These are phyloP conservation scores for Lates calcarifer DNA, from an alignment of 2,113 vertebrate genomes.

Conservation along the genomic window DNA sequence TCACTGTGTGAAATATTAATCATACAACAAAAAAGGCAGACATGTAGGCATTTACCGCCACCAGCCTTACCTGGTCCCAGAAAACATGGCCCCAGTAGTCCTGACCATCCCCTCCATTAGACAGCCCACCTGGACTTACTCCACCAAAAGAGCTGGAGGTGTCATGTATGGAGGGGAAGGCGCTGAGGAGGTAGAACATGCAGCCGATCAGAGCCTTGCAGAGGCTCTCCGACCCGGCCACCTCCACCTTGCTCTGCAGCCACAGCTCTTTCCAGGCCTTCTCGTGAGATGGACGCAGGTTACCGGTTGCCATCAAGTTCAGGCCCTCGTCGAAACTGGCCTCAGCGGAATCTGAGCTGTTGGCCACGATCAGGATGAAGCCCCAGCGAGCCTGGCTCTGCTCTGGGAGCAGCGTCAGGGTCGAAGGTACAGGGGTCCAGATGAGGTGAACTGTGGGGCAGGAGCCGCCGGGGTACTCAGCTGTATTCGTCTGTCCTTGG, in stretches of 20 bases:
- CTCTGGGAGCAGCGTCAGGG: constrained; percentile 77
- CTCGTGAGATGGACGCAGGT: constrained; percentile 83
- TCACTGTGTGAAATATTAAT: background rate
- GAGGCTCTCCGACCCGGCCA: constrained; percentile 82
- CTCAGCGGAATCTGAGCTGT: constrained; percentile 75
- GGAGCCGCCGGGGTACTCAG: constrained; percentile 87
- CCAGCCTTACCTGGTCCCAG: constrained; percentile 93
- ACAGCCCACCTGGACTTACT: constrained; percentile 94
- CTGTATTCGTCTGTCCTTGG: constrained; percentile 82
- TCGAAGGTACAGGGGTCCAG: constrained; percentile 82
- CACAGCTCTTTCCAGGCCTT: constrained; percentile 89
- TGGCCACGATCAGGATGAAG: constrained; percentile 86
- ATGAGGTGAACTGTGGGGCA: constrained; percentile 88
- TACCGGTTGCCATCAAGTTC: constrained; percentile 57
- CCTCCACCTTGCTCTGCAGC: constrained; percentile 84
- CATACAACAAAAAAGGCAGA: constrained; percentile 1
- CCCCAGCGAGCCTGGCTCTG: constrained; percentile 85
- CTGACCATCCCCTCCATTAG: constrained; percentile 89
- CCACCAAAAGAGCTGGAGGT: constrained; percentile 83
- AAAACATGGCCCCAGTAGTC: constrained; percentile 98
- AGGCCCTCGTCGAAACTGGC: constrained; percentile 78
- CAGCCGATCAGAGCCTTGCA: constrained; percentile 88
- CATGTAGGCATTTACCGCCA: background rate
- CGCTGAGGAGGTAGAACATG: constrained; percentile 94
- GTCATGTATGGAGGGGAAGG: constrained; percentile 81